phyloP scores from a whole-genome alignment of 2,888 invertebrate genomes.

The Limnephilus marmoratus region DNA sequence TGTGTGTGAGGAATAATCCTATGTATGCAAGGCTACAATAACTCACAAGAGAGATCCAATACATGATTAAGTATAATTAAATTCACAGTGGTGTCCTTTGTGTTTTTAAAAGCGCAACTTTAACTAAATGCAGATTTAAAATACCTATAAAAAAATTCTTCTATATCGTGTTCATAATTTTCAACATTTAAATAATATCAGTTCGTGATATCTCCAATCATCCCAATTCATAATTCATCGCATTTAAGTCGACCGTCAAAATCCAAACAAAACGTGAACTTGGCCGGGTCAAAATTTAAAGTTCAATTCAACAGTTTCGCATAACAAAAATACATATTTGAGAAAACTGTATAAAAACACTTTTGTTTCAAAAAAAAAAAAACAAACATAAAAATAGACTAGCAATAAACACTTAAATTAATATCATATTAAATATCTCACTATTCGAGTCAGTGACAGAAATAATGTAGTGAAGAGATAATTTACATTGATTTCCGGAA shows the following conservation, averaged over 20 bases:
- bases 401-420: slow-evolving; percentile 34
- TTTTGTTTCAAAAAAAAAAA: neutral
- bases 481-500: slow-evolving; percentile 37
- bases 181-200: neutral
- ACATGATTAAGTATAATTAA: neutral
- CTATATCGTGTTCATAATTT: neutral
- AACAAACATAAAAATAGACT: slow-evolving; percentile 40
- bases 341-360: slow-evolving; percentile 5
- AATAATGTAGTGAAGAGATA: slow-evolving; percentile 22
- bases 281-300: neutral
- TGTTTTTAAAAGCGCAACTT: neutral
- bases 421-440: slow-evolving; percentile 41
- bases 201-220: no score
- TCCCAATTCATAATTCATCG: neutral
- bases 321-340: slow-evolving; percentile 2
- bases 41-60: neutral
- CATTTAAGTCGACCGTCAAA: neutral
- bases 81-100: neutral
- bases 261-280: neutral
- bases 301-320: neutral
- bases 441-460: slow-evolving; percentile 28
- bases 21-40: neutral
- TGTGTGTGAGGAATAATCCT: neutral
- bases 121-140: neutral
- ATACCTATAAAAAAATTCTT: neutral